Base-by-base conservation (phyloP, 1,140 invertebrate genomes). In the Kradibia gibbosae region DNA sequence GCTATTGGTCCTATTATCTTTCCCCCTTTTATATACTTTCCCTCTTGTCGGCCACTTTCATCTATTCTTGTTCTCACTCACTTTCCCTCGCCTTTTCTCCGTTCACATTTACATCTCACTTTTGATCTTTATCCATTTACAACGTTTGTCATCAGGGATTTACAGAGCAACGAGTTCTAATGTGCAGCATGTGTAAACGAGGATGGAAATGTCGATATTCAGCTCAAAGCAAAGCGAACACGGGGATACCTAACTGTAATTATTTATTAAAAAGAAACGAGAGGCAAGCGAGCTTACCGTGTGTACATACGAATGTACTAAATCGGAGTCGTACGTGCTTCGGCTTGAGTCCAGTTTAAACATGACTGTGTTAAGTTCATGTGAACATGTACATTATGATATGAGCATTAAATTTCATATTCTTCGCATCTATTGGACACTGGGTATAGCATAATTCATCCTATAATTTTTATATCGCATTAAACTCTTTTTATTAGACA, bases 241-340 rank as follows among this genome's bases (percentile, higher is more conserved):
- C n/a, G 81, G 57, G 83, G 71, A 85, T 85, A 77, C 84, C 53
- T 81, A 71, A 70, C 78, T 83, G 84, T 87, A 87, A 87, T 88
- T 87, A 87, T 86, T 88, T 78, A 86, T 87, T 88, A 85, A 13
- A 22, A 39, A 42, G 55, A 17, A 74, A 67, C 31, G 45, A 80
- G 77, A 55, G 50, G 67, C 48, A 71, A 80, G 42, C n/a, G 60
- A 76, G 36, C 17, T 48, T 42, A 39, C 28, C 45, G 71, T 45
- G n/a, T 65, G 57, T 50, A 75, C 45, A 25, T 39, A 67, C 42
- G 22, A 62, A 67, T 15, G 31, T 55, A 76, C 60, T 81, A 76
- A 76, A 72, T 76, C 73, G 60, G 36, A 42, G 42, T 81, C 45
- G 73, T 81, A 81, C 80, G 80, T 81, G 80, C 80, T 57, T 81